These are phyloP conservation scores for Sebastes kiyomatsui DNA, from an alignment of 2,797 vertebrate genomes.

Conservation along the genomic window DNA sequence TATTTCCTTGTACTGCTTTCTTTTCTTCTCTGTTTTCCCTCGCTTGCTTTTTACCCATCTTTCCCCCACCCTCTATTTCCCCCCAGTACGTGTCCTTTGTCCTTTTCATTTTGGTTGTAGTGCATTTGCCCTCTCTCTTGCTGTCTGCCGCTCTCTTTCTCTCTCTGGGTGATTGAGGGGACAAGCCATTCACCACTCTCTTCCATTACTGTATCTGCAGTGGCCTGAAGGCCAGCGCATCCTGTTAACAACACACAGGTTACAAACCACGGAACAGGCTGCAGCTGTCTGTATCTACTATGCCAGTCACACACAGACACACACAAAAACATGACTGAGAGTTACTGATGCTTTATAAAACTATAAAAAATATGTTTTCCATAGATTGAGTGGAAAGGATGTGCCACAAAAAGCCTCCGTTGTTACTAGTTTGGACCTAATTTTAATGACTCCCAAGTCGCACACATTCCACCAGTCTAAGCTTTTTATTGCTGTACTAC, in stretches of 20 bases:
- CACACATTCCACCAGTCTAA: constrained; percentile 8
- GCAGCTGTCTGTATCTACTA: constrained; percentile 16
- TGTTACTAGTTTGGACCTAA: not conserved
- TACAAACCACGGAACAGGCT: constrained; percentile 33
- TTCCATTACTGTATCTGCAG: constrained; percentile 33
- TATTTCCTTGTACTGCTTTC: not conserved
- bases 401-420: not conserved
- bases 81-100: not conserved
- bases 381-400: not conserved
- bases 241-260: constrained; percentile 32
- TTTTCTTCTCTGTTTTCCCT: not conserved
- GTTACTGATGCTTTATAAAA: not conserved
- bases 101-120: not conserved
- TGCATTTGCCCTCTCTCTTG: not conserved
- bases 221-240: constrained; percentile 32
- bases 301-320: not conserved
- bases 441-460: not conserved
- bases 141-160: constrained; percentile 5
- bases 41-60: not conserved
- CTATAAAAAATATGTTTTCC: not conserved
- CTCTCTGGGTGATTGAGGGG: constrained; percentile 22
- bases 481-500: constrained; percentile 19
- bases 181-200: constrained; percentile 26
- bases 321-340: not conserved
- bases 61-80: not conserved